Evolutionary conservation across 2,113 vertebrate genomes (phyloP).

Genomic region (Alligator sinensis): DNA sequence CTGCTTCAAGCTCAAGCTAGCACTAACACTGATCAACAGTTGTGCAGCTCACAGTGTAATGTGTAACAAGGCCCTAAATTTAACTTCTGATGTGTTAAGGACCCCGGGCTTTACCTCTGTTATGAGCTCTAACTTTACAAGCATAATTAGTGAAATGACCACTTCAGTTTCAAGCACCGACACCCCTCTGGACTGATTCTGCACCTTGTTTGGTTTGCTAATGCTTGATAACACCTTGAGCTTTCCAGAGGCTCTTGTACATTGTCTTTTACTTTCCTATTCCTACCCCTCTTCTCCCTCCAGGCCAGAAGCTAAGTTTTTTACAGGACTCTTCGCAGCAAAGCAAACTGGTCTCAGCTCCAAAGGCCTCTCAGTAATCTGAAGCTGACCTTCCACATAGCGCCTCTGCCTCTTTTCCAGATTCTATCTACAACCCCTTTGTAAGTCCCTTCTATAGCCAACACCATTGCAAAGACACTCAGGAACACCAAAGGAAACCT

Average conservation of each 20-base stretch:
- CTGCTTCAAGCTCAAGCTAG: no score
- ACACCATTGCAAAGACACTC: background rate
- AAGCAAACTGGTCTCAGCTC: background rate
- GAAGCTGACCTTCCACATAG: accelerated
- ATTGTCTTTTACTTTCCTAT: no score
- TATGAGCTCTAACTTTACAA: background rate
- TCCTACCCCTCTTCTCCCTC: background rate
- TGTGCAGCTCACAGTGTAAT: no score
- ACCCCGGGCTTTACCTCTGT: background rate
- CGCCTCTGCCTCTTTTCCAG: accelerated
- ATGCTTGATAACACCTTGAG: background rate
- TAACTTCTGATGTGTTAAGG: no score
- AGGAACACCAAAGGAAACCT: accelerated
- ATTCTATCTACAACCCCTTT: accelerated
- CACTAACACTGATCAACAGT: no score
- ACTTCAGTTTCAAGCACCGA: no score
- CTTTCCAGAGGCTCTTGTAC: background rate
- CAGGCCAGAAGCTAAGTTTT: background rate
- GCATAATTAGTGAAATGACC: background rate
- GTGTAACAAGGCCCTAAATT: no score
- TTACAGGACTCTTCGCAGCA: background rate
- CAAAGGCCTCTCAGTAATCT: accelerated
- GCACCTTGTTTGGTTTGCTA: background rate
- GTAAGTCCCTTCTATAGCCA: background rate
- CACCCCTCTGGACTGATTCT: background rate